Percentiles rank a stretch among this genome's conserved stretches.
phyloP scores from a whole-genome alignment of 2,113 vertebrate species.

The Ifrita kowaldi region DNA sequence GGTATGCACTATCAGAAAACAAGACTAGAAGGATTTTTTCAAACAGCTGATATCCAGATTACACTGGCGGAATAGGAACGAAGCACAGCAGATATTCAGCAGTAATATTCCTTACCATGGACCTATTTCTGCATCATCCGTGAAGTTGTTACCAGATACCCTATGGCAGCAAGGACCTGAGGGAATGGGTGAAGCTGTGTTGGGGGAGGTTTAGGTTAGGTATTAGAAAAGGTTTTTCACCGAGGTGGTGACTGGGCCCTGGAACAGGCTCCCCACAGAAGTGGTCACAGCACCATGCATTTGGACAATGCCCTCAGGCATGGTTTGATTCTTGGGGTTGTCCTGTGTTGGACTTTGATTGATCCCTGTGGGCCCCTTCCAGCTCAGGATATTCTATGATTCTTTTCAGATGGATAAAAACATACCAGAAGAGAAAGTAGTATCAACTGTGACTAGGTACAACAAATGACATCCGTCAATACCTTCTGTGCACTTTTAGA shows the following conservation, averaged over 20 bases:
- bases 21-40: not conserved
- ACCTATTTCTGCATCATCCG: not conserved
- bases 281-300: not conserved
- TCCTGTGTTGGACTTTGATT: not conserved
- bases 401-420: not conserved
- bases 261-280: not conserved
- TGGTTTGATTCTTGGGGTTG: not conserved
- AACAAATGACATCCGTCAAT: not conserved
- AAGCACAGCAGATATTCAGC: not conserved
- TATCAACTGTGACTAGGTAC: not conserved
- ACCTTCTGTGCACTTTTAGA: not conserved
- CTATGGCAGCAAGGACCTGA: not conserved
- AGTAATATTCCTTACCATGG: not conserved
- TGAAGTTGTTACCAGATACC: not conserved
- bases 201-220: not conserved
- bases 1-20: not conserved
- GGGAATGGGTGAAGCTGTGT: not conserved
- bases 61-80: not conserved
- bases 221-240: not conserved
- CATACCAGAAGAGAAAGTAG: not conserved
- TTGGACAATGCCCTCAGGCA: not conserved
- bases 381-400: not conserved
- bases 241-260: accelerated
- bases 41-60: not conserved
- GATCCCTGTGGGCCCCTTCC: not conserved